Conservation (phyloP, 1,140 invertebrate species). For the Venturia canescens region DNA sequence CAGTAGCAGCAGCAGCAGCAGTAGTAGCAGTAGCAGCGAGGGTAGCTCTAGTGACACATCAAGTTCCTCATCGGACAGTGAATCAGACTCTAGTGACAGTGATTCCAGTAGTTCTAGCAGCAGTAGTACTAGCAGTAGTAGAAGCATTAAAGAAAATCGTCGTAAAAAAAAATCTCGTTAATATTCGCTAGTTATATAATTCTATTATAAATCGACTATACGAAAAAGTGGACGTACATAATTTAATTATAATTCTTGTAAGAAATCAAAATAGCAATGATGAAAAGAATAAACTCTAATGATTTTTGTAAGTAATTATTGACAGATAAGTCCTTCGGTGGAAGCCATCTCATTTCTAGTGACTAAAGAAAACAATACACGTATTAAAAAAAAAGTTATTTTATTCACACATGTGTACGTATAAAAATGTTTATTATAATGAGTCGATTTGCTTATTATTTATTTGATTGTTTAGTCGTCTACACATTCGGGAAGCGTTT, state of each 20-base stretch:
- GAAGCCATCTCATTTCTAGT: no score
- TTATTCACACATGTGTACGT: conserved; percentile 26
- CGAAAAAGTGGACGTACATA: no score
- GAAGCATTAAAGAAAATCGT: conserved; percentile 55
- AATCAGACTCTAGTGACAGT: conserved; percentile 45
- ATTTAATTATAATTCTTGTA: no score
- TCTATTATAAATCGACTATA: not conserved
- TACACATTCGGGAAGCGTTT: conserved; percentile 82
- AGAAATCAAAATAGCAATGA: no score
- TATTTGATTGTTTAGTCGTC: conserved; percentile 55
- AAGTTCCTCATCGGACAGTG: conserved; percentile 53
- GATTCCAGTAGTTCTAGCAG: conserved; percentile 60
- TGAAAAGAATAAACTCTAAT: no score
- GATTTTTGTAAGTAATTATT: no score
- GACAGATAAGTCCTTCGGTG: no score
- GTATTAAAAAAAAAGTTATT: conserved; percentile 30
- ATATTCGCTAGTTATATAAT: conserved; percentile 3
- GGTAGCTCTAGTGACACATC: conserved; percentile 57
- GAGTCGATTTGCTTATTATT: not conserved
- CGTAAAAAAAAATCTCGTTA: conserved; percentile 41
- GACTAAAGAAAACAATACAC: no score
- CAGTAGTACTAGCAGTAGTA: conserved; percentile 58
- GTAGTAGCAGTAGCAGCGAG: conserved; percentile 52
- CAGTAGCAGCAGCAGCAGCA: conserved; percentile 54
- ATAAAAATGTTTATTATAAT: not conserved